phyloP scores from a whole-genome alignment of 2,797 vertebrate genomes.

The Orestias chungarensis region DNA sequence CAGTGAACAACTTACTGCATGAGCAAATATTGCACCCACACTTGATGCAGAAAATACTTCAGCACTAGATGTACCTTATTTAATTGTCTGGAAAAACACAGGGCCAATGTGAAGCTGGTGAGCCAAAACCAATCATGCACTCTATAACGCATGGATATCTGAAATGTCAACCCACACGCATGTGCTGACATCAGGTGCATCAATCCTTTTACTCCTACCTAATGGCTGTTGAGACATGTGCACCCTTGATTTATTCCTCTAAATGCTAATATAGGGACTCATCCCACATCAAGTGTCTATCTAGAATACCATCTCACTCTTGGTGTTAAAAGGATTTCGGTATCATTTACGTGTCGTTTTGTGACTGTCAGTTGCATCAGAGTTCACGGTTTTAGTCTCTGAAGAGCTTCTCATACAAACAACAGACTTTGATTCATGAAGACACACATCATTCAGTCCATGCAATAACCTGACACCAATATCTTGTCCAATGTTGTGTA shows the following conservation, averaged over 20 bases:
- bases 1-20: too few relatives aligned
- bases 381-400: background rate
- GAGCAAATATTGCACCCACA: background rate
- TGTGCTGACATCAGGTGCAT: slow-evolving; percentile 7
- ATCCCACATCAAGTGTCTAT: background rate
- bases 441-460: background rate
- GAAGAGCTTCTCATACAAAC: background rate
- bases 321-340: background rate
- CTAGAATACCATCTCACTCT: background rate
- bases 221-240: slow-evolving; percentile 20
- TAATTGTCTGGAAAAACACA: slow-evolving; percentile 1
- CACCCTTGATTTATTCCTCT: slow-evolving; percentile 16
- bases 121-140: background rate
- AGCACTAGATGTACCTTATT: background rate
- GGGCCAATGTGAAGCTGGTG: too few relatives aligned
- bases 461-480: background rate
- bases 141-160: background rate
- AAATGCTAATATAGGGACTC: background rate
- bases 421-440: background rate
- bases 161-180: slow-evolving; percentile 13
- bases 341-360: background rate
- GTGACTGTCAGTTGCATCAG: background rate
- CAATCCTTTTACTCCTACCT: slow-evolving; percentile 33
- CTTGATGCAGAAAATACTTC: background rate
- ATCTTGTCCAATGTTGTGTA: slow-evolving; percentile 1